Percentiles rank a stretch among this genome's conserved stretches.
Conservation (phyloP, 2,888 invertebrate species). For the Octonoba sinensis region DNA sequence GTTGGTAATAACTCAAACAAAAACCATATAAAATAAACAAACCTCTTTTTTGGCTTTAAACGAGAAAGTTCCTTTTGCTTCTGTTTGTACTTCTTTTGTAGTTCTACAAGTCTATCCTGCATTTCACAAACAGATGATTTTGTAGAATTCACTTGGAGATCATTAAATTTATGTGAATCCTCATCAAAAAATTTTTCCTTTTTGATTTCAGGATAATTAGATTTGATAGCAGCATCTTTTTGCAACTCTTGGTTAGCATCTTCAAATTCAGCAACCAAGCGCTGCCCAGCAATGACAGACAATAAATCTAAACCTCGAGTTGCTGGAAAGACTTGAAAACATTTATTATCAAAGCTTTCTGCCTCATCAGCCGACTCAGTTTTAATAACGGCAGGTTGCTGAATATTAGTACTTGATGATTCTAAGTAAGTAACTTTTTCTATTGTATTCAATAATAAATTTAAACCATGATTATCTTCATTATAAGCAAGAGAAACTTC, state of each 20-base stretch:
- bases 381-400: neutral
- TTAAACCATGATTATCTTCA: slow-evolving; percentile 43
- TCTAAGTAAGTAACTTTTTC: slow-evolving; percentile 46
- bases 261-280: slow-evolving; percentile 55
- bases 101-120: slow-evolving; percentile 45
- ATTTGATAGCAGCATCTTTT: slow-evolving; percentile 14
- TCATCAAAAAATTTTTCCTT: slow-evolving; percentile 18
- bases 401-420: neutral
- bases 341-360: neutral
- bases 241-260: slow-evolving; percentile 4
- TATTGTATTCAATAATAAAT: slow-evolving; percentile 40
- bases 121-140: slow-evolving; percentile 46
- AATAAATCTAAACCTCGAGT: slow-evolving; percentile 35
- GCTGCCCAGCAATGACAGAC: slow-evolving; percentile 47
- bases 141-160: slow-evolving; percentile 4
- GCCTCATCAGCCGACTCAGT: neutral
- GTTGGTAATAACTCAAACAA: no score
- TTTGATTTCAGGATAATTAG: slow-evolving; percentile 51
- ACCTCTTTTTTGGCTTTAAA: slow-evolving; percentile 59
- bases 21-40: neutral
- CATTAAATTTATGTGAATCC: slow-evolving; percentile 20
- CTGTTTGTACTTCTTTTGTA: slow-evolving; percentile 60
- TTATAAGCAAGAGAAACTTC: slow-evolving; percentile 3
- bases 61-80: slow-evolving; percentile 60
- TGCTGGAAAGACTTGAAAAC: neutral